Percentiles rank a stretch among this genome's conserved stretches.
Conservation (phyloP, 2,113 vertebrate species). For the Heloderma charlesbogerti region DNA sequence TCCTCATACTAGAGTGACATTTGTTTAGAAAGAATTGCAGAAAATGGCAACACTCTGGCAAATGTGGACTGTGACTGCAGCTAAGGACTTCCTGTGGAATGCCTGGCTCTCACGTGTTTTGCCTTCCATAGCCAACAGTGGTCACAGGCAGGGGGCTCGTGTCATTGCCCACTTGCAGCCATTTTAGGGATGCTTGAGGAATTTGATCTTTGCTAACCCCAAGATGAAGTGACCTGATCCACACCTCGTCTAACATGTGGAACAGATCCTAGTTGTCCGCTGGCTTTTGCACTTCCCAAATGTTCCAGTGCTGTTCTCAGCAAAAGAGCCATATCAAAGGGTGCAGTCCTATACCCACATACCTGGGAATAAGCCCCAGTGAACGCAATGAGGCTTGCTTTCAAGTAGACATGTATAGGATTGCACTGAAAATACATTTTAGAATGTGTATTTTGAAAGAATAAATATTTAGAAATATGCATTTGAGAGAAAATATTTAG, state of each 20-base stretch:
- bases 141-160: not conserved
- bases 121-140: not conserved
- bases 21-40: not conserved
- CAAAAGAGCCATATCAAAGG: not conserved
- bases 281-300: not conserved
- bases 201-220: not conserved
- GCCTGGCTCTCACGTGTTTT: not conserved
- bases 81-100: not conserved
- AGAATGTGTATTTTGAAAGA: not conserved
- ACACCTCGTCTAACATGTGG: too few species aligned
- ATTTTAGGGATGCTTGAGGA: not conserved
- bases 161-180: not conserved
- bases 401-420: not conserved
- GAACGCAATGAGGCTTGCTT: not conserved
- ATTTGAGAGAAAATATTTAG: not conserved
- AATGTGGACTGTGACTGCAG: not conserved
- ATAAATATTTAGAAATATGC: not conserved
- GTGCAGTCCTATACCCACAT: too few species aligned
- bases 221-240: not conserved
- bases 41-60: not conserved
- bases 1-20: not conserved
- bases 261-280: not conserved
- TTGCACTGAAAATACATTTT: not conserved
- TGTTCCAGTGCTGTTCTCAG: not conserved
- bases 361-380: not conserved